These are phyloP conservation scores for Pseudobourletiella spinata DNA, from an alignment of 1,140 invertebrate genomes.

Conservation along the genomic window DNA sequence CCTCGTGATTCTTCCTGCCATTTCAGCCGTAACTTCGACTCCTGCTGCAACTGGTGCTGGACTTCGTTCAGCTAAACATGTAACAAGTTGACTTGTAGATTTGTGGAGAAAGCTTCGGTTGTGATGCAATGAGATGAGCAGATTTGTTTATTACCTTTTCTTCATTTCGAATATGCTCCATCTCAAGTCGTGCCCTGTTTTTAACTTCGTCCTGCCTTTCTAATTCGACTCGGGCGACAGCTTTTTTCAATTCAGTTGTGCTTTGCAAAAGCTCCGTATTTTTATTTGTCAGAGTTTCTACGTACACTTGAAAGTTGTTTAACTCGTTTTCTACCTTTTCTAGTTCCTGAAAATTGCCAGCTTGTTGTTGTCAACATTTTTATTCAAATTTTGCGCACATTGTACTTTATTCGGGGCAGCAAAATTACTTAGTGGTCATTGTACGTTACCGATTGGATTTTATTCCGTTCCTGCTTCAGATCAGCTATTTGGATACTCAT, in stretches of 20 bases:
- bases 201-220: neutral
- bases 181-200: neutral
- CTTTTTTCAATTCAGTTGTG: neutral
- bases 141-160: neutral
- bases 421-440: no score
- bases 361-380: neutral
- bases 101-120: no score
- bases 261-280: neutral
- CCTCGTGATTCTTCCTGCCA: neutral
- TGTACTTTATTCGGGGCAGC: no score
- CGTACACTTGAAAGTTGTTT: neutral
- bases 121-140: neutral
- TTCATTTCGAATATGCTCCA: neutral
- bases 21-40: neutral
- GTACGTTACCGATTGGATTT: neutral
- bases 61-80: neutral
- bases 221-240: neutral
- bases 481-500: neutral
- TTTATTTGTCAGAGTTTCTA: neutral
- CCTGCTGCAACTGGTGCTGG: neutral
- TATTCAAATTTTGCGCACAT: no score
- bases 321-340: conserved; percentile 1
- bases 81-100: no score
- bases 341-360: neutral
- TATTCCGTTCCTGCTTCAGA: neutral